Percentiles rank a stretch among this genome's conserved stretches.
These are phyloP conservation scores for Morinoia aosen DNA, from an alignment of 2,888 invertebrate species.

Conservation along the genomic window DNA sequence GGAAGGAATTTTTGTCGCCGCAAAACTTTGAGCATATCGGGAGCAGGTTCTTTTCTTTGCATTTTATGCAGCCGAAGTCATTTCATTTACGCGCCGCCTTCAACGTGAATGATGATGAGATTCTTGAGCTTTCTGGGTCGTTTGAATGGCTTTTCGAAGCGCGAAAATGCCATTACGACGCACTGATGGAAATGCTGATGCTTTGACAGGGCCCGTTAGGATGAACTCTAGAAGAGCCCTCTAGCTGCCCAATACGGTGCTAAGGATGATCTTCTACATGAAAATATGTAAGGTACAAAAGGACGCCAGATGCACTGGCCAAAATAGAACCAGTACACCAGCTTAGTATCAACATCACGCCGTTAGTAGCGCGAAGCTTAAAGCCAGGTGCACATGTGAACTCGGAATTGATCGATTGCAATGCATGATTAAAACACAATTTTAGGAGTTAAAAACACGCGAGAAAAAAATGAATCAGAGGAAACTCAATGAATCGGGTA, in stretches of 20 bases:
- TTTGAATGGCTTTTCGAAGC: constrained; percentile 41
- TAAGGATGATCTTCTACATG: constrained; percentile 24
- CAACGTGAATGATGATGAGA: constrained; percentile 44
- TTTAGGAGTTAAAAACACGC: neutral
- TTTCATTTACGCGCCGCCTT: constrained; percentile 29
- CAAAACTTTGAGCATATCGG: neutral
- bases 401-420: neutral
- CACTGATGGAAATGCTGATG: constrained; percentile 31
- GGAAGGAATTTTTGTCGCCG: neutral
- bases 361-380: neutral
- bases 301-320: constrained; percentile 2
- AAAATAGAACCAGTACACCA: neutral
- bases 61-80: constrained; percentile 38
- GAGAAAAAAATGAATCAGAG: neutral
- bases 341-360: neutral
- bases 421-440: neutral
- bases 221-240: constrained; percentile 29
- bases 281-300: constrained; percentile 17
- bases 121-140: constrained; percentile 41
- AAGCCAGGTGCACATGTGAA: neutral
- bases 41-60: constrained; percentile 32
- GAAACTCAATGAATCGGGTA: neutral
- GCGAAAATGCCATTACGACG: constrained; percentile 26
- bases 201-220: constrained; percentile 47
- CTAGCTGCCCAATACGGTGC: constrained; percentile 1